A percentile compares a stretch with the other conserved stretches of the same genome.
Evolutionary conservation across 2,113 vertebrate genomes (phyloP).

Genomic region (Panurus biarmicus): DNA sequence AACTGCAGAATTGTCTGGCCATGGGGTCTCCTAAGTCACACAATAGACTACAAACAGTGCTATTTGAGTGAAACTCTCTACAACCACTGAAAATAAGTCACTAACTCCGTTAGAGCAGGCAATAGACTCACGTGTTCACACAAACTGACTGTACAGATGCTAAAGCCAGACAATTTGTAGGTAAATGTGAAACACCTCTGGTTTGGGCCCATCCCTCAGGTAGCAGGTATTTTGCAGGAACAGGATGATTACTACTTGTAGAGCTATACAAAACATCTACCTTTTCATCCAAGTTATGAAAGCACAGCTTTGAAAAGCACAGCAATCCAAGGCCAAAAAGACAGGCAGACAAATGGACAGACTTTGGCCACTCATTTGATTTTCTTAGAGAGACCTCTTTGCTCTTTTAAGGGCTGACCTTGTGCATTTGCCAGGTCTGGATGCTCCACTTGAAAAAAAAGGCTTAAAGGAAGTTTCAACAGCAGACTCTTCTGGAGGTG

Average conservation of each 20-base stretch:
- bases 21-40: neutral
- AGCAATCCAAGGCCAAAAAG: neutral
- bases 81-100: neutral
- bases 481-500: neutral
- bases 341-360: neutral
- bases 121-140: neutral
- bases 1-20: neutral
- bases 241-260: neutral
- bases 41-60: neutral
- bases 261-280: neutral
- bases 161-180: neutral
- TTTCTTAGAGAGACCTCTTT: neutral
- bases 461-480: neutral
- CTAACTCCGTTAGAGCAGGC: neutral
- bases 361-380: neutral
- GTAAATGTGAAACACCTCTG: neutral
- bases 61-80: constrained; percentile 8
- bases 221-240: neutral
- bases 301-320: neutral
- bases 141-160: neutral
- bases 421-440: neutral
- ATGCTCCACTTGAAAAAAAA: neutral
- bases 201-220: neutral
- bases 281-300: neutral
- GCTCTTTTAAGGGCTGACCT: neutral